Conservation (phyloP, 2,113 vertebrate genomes). For the Rutilus rutilus region DNA sequence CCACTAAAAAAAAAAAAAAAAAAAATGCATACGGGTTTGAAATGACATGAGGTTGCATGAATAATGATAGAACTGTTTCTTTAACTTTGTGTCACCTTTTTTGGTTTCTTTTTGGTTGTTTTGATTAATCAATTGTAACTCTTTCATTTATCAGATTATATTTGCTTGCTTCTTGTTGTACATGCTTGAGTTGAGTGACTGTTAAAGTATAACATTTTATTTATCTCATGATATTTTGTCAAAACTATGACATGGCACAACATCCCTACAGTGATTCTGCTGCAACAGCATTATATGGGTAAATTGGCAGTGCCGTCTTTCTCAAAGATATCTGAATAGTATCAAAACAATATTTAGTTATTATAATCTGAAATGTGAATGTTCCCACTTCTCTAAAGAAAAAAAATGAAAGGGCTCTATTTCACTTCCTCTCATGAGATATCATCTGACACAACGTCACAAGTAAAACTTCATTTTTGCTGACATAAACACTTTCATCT, state of each 20-base stretch:
- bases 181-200: constrained; percentile 65
- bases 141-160: constrained; percentile 58
- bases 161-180: constrained; percentile 72
- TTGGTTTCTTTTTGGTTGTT: constrained; percentile 49
- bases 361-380: constrained; percentile 53
- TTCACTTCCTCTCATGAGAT: constrained; percentile 58
- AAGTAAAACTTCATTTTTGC: constrained; percentile 50
- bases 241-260: constrained; percentile 64
- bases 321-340: constrained; percentile 46
- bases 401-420: constrained; percentile 71
- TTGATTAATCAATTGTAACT: constrained; percentile 50
- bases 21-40: background rate
- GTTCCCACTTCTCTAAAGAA: constrained; percentile 60
- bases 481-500: background rate
- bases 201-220: constrained; percentile 59
- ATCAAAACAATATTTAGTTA: constrained; percentile 20
- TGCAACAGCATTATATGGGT: constrained; percentile 54
- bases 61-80: constrained; percentile 26
- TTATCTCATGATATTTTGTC: constrained; percentile 55
- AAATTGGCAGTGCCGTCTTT: constrained; percentile 61
- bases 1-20: background rate
- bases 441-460: constrained; percentile 47
- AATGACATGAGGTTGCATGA: background rate
- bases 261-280: constrained; percentile 46
- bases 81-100: constrained; percentile 24